Conservation (phyloP, 2,888 invertebrate species). For the Ariolimax columbianus region DNA sequence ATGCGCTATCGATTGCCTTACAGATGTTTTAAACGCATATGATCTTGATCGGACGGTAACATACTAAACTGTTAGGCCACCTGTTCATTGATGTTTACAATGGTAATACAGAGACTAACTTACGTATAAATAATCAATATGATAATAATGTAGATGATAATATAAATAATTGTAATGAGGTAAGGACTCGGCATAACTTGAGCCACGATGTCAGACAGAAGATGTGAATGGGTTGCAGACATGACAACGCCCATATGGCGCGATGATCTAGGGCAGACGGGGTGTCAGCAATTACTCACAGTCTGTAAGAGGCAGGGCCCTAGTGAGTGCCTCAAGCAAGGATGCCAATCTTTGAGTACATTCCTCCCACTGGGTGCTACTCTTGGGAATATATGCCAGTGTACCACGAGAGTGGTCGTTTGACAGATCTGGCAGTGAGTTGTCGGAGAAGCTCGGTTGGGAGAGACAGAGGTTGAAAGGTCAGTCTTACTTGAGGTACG, state of each 20-base stretch:
- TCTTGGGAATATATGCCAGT: neutral
- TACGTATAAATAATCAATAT: too few species aligned
- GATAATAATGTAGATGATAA: neutral
- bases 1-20: too few species aligned
- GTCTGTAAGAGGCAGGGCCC: neutral
- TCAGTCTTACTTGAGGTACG: neutral
- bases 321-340: neutral
- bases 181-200: neutral
- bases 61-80: too few species aligned
- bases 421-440: neutral
- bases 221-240: neutral
- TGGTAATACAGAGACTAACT: too few species aligned
- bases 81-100: too few species aligned
- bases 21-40: too few species aligned
- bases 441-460: neutral
- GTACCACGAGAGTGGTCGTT: neutral
- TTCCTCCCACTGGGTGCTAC: neutral
- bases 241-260: neutral
- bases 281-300: neutral
- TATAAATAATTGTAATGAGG: neutral
- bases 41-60: too few species aligned
- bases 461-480: neutral
- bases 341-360: conserved; percentile 1
- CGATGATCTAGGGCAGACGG: neutral
- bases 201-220: neutral